Evolutionary conservation across 2,113 vertebrate species (phyloP), one percentile per base, ranked within the genome.

Genomic region (Cynoglossus semilaevis): DNA sequence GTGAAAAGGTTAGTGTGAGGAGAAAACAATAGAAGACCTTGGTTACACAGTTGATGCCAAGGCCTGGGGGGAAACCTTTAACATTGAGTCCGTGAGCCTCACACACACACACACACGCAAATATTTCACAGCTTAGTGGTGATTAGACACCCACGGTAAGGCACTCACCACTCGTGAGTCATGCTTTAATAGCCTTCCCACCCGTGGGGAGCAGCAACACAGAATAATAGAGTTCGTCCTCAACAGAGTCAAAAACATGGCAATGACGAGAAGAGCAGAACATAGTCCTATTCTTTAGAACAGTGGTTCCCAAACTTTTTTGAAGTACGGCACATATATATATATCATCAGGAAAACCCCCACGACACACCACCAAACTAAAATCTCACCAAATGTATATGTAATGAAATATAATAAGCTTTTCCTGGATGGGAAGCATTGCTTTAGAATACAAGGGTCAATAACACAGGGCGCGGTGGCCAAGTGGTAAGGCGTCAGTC

Each of bases 131-230:
- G 36, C 44, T 47, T 43, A 51, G 41, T 37, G 22, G 29, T 17
- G 47, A 74, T 57, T 56, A 74, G 50, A 77, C 77, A 72, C 72
- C 67, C 81, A 75, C 76, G 63, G 62, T 42, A 4, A 11, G 34
- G 53, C 72, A 43, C 68, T 63, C 42, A 8, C 38, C 13, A 51
- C 59, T 53, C 50, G 42, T 85, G 81, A 87, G 67, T 82, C 85
- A 76, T 60, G 67, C 57, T 46, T 12, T 67, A 62, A 80, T 59
- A 58, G 75, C 49, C 58, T 63, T 64, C 67, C 60, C 70, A 77
- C 70, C 63, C 60, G 58, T 69, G 55, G 52, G 34, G 67, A 70
- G 63, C 22, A 15, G 18, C 16, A 45, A 55, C 64, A 15, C 37
- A 40, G 47, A 58, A 58, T 2, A 55, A 53, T 16, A 29, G 41